These are phyloP conservation scores for Canis aureus DNA, from an alignment of 2,113 vertebrate species.

Conservation along the genomic window DNA sequence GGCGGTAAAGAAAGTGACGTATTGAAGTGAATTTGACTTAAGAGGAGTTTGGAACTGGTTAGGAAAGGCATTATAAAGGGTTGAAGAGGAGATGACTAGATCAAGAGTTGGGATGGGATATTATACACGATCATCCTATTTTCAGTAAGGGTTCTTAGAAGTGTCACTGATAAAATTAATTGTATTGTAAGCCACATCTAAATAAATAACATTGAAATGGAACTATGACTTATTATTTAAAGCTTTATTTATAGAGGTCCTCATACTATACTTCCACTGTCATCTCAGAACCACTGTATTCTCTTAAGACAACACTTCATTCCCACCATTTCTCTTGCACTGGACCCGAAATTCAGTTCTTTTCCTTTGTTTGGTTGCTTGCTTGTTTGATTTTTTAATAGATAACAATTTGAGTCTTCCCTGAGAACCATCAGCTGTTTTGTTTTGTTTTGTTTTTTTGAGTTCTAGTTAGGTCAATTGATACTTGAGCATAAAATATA, in stretches of 20 bases:
- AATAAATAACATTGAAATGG: conserved; percentile 75
- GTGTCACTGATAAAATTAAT: conserved; percentile 41
- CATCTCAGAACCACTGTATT: not conserved
- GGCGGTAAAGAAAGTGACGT: not conserved
- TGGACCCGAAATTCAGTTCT: not conserved
- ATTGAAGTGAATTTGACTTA: not conserved
- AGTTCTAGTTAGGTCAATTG: conserved; percentile 36
- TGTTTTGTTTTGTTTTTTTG: not conserved
- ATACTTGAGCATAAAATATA: not conserved
- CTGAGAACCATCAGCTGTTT: not conserved
- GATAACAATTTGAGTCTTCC: conserved; percentile 25
- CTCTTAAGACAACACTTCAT: not conserved
- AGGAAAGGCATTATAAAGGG: not conserved
- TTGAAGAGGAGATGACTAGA: not conserved
- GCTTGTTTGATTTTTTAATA: conserved; percentile 29
- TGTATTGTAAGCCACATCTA: conserved; percentile 67
- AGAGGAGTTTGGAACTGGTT: not conserved
- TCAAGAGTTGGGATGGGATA: not conserved
- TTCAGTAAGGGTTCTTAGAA: conserved; percentile 52
- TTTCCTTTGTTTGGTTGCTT: not conserved
- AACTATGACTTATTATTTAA: conserved; percentile 72
- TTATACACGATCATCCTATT: not conserved
- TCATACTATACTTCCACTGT: not conserved
- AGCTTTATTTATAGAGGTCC: not conserved
- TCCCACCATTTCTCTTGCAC: not conserved